These are phyloP conservation scores for Cotesia typhae DNA, from an alignment of 1,140 invertebrate species.

Conservation along the genomic window DNA sequence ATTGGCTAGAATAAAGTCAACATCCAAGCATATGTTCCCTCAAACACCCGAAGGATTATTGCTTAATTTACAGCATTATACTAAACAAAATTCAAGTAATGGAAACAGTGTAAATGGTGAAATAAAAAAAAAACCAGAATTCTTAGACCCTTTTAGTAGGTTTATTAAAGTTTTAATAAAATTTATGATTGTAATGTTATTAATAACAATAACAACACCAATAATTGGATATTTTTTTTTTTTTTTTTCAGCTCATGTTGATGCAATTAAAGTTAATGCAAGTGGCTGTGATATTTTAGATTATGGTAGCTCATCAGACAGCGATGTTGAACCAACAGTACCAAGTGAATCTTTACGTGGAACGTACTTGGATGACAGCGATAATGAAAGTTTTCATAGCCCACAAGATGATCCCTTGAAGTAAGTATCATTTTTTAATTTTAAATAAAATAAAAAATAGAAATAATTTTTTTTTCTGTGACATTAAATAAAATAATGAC, in stretches of 20 bases:
- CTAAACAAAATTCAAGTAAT: constrained; percentile 53
- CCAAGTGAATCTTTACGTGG: constrained; percentile 73
- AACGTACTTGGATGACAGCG: constrained; percentile 75
- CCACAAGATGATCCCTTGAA: constrained; percentile 81
- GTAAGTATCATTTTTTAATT: constrained; percentile 63
- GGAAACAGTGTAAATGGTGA: constrained; percentile 46
- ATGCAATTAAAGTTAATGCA: constrained; percentile 68
- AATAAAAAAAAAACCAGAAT: constrained; percentile 51
- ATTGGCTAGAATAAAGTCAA: constrained; percentile 67
- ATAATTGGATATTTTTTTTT: background rate
- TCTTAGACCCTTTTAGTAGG: constrained; percentile 70
- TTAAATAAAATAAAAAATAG: background rate
- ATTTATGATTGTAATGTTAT: background rate
- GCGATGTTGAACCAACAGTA: constrained; percentile 74
- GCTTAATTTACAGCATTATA: constrained; percentile 68
- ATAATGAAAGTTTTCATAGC: constrained; percentile 81
- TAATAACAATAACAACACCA: too few species aligned
- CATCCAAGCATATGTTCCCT: constrained; percentile 67
- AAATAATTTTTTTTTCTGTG: background rate
- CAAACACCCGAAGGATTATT: constrained; percentile 71
- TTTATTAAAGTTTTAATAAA: constrained; percentile 15
- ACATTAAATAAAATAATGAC: too few species aligned
- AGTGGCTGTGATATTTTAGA: constrained; percentile 72
- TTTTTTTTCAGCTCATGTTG: constrained; percentile 66
- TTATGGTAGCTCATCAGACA: constrained; percentile 79